Conservation (phyloP, 2,888 invertebrate species). For the Noctua janthe region DNA sequence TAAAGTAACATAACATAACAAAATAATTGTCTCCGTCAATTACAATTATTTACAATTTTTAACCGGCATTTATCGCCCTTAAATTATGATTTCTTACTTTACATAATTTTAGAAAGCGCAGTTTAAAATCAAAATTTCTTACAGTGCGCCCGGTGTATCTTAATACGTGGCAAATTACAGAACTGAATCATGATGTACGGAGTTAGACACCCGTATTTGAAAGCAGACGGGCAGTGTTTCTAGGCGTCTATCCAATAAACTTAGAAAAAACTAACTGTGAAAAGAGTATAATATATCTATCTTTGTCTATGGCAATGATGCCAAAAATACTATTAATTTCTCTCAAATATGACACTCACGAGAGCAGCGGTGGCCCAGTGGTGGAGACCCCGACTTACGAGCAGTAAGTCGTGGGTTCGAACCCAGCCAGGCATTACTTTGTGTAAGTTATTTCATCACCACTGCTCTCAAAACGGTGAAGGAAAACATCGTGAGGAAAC, state of each 20-base stretch:
- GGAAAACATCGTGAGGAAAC: too few relatives aligned
- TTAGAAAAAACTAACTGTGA: not conserved
- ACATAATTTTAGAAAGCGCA: not conserved
- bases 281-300: not conserved
- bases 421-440: too few relatives aligned
- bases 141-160: constrained; percentile 6
- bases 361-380: too few relatives aligned
- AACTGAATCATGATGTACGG: not conserved
- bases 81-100: not conserved
- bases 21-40: constrained; percentile 8
- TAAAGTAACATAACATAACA: not conserved
- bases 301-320: not conserved
- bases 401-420: too few relatives aligned
- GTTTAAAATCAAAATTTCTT: not conserved
- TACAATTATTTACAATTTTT: constrained; percentile 34
- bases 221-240: not conserved
- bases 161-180: not conserved
- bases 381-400: too few relatives aligned
- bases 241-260: not conserved
- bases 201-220: not conserved
- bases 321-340: not conserved
- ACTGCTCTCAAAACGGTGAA: too few relatives aligned
- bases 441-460: too few relatives aligned
- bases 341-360: not conserved
- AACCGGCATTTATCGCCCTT: constrained; percentile 12